These are phyloP conservation scores for Apamea crenata DNA, from an alignment of 2,888 invertebrate genomes.

Conservation along the genomic window DNA sequence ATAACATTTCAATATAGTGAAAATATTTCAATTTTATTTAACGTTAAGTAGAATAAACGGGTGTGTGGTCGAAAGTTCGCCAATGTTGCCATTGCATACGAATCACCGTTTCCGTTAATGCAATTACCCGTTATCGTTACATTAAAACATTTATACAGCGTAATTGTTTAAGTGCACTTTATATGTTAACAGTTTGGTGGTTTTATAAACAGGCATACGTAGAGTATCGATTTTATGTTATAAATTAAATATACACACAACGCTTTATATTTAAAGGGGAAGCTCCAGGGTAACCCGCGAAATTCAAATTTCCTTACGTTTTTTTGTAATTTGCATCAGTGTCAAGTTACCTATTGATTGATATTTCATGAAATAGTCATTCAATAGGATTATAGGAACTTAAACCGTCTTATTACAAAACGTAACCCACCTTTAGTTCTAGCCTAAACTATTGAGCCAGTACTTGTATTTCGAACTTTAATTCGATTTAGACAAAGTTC, in stretches of 20 bases:
- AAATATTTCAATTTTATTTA: conserved; percentile 70
- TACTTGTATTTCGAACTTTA: too few relatives aligned
- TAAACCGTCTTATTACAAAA: too few relatives aligned
- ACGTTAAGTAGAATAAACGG: conserved; percentile 72
- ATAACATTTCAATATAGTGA: conserved; percentile 64
- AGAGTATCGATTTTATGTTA: conserved; percentile 4
- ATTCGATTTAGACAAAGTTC: too few relatives aligned
- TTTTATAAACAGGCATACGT: conserved; percentile 5
- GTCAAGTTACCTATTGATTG: neutral
- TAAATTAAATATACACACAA: neutral
- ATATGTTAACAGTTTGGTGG: conserved; percentile 29
- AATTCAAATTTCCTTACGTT: neutral
- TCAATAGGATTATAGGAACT: neutral
- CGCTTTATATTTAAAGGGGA: neutral
- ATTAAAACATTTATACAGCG: conserved; percentile 57
- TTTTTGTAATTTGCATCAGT: neutral
- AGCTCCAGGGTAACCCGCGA: neutral
- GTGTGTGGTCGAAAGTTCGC: conserved; percentile 71
- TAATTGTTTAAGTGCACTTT: conserved; percentile 60
- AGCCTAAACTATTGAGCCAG: too few relatives aligned
- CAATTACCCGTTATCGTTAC: conserved; percentile 64
- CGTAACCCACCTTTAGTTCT: too few relatives aligned
- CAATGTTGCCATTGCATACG: conserved; percentile 68
- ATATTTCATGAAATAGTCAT: neutral
- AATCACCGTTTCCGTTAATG: conserved; percentile 71